A percentile compares a stretch with the other conserved stretches of the same genome.
These are phyloP conservation scores for Brenthis ino DNA, from an alignment of 2,888 invertebrate species.

Conservation along the genomic window DNA sequence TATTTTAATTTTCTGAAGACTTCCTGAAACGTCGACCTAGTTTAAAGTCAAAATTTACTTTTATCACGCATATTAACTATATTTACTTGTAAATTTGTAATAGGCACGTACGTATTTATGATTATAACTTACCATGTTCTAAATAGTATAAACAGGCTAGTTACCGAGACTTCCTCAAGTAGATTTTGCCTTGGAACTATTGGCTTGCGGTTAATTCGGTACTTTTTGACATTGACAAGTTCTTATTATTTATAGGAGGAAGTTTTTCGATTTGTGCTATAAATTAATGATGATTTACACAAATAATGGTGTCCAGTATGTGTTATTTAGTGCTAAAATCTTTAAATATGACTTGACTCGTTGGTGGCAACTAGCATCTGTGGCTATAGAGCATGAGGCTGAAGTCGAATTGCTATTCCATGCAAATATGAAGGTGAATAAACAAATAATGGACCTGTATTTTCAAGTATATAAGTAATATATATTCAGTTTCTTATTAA, in stretches of 20 bases:
- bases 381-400: no score
- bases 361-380: no score
- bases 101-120: background rate
- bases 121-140: no score
- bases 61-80: background rate
- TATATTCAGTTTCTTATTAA: no score
- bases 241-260: conserved; percentile 72
- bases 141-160: background rate
- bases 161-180: conserved; percentile 56
- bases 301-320: no score
- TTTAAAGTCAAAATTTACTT: background rate
- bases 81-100: background rate
- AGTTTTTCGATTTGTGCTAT: conserved; percentile 44
- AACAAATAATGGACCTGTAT: no score
- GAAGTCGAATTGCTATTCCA: no score
- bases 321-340: no score
- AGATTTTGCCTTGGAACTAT: conserved; percentile 61
- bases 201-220: conserved; percentile 76
- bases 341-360: no score
- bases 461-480: no score
- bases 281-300: background rate
- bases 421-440: no score
- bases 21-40: conserved; percentile 12
- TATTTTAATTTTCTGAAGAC: conserved; percentile 31
- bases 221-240: conserved; percentile 72